These are phyloP conservation scores for Tachina grossa DNA, from an alignment of 2,888 invertebrate genomes.

Conservation along the genomic window DNA sequence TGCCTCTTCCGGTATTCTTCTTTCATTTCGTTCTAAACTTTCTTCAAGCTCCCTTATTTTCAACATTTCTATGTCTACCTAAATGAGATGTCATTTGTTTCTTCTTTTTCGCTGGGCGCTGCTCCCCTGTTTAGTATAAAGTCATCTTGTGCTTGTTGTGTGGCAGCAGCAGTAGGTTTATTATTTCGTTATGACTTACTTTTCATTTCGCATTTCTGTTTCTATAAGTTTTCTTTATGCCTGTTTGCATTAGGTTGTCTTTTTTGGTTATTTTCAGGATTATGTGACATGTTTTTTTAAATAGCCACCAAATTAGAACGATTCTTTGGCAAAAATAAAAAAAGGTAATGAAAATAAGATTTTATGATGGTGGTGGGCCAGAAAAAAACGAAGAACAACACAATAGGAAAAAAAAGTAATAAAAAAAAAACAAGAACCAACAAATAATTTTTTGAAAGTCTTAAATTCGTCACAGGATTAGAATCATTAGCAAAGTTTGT, in stretches of 20 bases:
- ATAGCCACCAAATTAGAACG: conserved; percentile 65
- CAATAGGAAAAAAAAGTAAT: too few relatives aligned
- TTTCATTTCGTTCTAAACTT: conserved; percentile 19
- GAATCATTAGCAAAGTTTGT: conserved; percentile 67
- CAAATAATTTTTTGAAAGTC: conserved; percentile 51
- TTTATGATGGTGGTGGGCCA: conserved; percentile 49
- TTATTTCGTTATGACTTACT: conserved; percentile 67
- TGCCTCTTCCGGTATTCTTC: conserved; percentile 45
- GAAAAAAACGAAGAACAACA: too few relatives aligned
- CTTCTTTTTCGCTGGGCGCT: conserved; percentile 10
- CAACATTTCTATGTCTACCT: conserved; percentile 17
- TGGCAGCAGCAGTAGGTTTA: conserved; percentile 59
- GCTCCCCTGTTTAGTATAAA: conserved; percentile 28
- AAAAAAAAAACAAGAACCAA: conserved; percentile 31
- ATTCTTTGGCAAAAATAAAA: conserved; percentile 1
- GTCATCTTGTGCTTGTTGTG: conserved; percentile 39
- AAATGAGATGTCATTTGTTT: conserved; percentile 65
- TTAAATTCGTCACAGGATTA: conserved; percentile 68
- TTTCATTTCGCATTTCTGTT: conserved; percentile 49
- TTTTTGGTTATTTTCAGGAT: conserved; percentile 37
- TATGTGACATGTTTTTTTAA: conserved; percentile 68
- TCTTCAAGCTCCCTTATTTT: conserved; percentile 27
- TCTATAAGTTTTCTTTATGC: conserved; percentile 16
- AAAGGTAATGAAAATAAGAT: conserved; percentile 24
- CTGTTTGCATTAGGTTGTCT: conserved; percentile 25